Evolutionary conservation across 1,140 invertebrate genomes (phyloP).

Genomic region (Eriocheir sinensis): DNA sequence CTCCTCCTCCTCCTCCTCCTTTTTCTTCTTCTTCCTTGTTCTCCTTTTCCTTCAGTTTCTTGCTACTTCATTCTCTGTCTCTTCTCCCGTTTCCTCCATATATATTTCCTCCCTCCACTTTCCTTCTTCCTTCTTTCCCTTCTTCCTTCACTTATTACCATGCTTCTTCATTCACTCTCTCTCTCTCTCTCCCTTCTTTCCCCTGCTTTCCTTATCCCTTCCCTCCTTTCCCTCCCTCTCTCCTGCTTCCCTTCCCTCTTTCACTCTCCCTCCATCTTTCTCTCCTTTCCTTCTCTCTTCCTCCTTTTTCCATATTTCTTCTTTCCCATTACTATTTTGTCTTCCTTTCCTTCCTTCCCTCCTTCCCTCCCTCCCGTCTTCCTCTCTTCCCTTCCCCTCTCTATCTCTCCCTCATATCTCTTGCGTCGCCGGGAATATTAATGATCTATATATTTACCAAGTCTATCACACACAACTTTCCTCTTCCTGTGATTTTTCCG

Average conservation of each 20-base stretch:
- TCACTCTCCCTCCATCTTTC: background rate
- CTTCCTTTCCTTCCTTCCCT: conserved; percentile 4
- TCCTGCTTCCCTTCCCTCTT: too few species aligned
- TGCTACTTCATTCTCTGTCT: too few species aligned
- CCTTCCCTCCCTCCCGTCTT: background rate
- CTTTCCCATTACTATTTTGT: background rate
- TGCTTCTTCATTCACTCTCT: background rate
- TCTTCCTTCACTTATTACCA: background rate
- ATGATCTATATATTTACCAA: conserved; percentile 5
- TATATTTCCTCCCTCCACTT: background rate
- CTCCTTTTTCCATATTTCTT: background rate
- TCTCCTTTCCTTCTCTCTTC: background rate
- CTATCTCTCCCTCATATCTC: background rate
- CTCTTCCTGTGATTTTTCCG: background rate
- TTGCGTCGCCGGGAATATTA: background rate
- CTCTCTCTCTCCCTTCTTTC: background rate
- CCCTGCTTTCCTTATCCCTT: background rate
- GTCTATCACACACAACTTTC: background rate
- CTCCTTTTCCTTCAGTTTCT: too few species aligned
- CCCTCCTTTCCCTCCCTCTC: background rate
- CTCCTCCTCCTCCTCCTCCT: background rate
- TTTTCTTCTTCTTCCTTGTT: background rate
- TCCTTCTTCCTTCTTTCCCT: background rate
- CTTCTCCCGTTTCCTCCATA: too few species aligned
- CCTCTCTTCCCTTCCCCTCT: background rate